Conservation (phyloP, 2,888 invertebrate species). For the Leptinotarsa juncta region DNA sequence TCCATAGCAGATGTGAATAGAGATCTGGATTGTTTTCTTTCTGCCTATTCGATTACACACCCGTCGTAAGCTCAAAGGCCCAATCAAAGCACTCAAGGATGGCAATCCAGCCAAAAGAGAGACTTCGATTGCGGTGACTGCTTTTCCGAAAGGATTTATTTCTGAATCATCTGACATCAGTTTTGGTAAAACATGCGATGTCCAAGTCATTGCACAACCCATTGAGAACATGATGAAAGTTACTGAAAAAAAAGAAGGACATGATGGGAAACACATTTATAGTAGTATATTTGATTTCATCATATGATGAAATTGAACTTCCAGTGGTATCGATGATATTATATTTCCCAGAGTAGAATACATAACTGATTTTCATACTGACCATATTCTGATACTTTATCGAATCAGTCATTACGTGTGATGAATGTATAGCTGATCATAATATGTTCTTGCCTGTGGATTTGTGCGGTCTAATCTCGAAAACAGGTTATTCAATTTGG, state of each 20-base stretch:
- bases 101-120: conserved; percentile 41
- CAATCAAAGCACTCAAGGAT: conserved; percentile 36
- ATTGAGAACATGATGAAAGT: neutral
- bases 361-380: no score
- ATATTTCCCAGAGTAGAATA: no score
- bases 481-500: no score
- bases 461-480: no score
- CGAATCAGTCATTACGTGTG: no score
- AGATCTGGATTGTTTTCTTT: conserved; percentile 72
- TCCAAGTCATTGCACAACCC: conserved; percentile 15
- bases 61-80: conserved; percentile 39
- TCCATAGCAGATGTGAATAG: conserved; percentile 75
- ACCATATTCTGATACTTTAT: no score
- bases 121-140: conserved; percentile 31
- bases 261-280: no score
- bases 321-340: no score
- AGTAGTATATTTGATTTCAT: no score
- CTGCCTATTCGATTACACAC: conserved; percentile 65
- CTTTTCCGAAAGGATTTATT: conserved; percentile 19
- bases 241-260: neutral
- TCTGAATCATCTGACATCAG: conserved; percentile 11
- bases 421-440: no score
- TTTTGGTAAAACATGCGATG: conserved; percentile 30
- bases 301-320: no score
- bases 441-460: no score